Evolutionary conservation across 2,888 invertebrate species (phyloP), one percentile per base, ranked within the genome.

Genomic region (Diaprepes abbreviatus): DNA sequence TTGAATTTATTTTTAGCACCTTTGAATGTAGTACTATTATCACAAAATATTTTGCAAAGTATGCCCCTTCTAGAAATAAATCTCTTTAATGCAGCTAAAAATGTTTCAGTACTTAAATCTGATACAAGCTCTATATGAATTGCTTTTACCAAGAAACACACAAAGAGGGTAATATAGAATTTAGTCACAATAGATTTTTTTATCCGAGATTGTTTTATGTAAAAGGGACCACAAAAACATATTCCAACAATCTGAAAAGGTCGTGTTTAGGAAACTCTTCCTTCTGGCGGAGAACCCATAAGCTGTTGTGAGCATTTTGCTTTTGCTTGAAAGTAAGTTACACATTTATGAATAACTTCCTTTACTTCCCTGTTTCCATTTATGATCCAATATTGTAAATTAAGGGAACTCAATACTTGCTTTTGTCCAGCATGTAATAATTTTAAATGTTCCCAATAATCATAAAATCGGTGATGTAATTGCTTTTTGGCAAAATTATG

Each of bases 371-470:
- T 43, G 17, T 17, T 43, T 10, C 72, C 72, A 17, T 59, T 66
- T n/a, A 69, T 70, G n/a, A 72, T 10, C 73, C 70, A 73, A 58
- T 58, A 73, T 28, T 54, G 33, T 40, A 50, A 28, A 21, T 55
- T 36, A 12, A 73, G 21, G 12, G 55, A 65, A 24, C 50, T 36
- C 10, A 73, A 31, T 7, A 62, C 52, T 45, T 59, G 57, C 48
- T 70, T 68, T 55, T 40, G 66, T n/a, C 73, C 73, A n/a, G 68
- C 71, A 54, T 73, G 69, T 12, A 69, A 33, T 31, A 70, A 57
- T 19, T n/a, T 28, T n/a, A 62, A 1, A 54, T 72, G 72, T 57
- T 72, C 69, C 6, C 33, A 16, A 14, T 12, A 19, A 73, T 73
- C 10, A 72, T 60, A 31, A 73, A 52, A 19, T 28, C 33, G 19